Percentiles rank a stretch among this genome's conserved stretches.
These are phyloP conservation scores for Gallinago media DNA, from an alignment of 2,113 vertebrate genomes.

Conservation along the genomic window DNA sequence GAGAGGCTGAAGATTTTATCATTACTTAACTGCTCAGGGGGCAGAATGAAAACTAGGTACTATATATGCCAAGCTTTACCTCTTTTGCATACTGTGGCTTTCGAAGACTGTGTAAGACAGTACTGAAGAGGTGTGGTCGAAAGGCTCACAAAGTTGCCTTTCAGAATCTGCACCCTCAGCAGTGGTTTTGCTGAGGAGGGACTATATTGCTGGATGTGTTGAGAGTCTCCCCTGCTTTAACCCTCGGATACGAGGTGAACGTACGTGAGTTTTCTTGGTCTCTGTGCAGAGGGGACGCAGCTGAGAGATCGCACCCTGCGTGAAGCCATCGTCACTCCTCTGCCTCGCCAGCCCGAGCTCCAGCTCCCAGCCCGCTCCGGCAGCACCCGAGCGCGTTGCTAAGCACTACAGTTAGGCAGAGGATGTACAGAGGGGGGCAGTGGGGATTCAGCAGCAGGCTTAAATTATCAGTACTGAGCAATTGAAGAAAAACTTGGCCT, in stretches of 20 bases:
- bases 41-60: not conserved
- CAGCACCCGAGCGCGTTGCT: not conserved
- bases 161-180: not conserved
- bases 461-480: slow-evolving; percentile 24
- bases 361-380: not conserved
- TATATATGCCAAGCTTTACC: not conserved
- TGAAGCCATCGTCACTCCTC: not conserved
- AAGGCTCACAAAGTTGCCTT: not conserved
- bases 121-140: not conserved
- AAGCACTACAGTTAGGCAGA: not conserved
- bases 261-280: not conserved
- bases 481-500: not conserved
- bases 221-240: not conserved
- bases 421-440: slow-evolving; percentile 55
- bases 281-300: not conserved
- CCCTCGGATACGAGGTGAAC: not conserved
- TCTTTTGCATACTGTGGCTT: not conserved
- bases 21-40: not conserved
- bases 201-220: not conserved
- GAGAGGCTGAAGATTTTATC: not conserved
- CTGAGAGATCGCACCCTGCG: not conserved
- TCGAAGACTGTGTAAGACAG: not conserved
- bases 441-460: slow-evolving; percentile 59
- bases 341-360: not conserved
- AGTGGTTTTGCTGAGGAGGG: not conserved